These are phyloP conservation scores for Pseudolaguvia tuberculata DNA, from an alignment of 2,113 vertebrate species.

Conservation along the genomic window DNA sequence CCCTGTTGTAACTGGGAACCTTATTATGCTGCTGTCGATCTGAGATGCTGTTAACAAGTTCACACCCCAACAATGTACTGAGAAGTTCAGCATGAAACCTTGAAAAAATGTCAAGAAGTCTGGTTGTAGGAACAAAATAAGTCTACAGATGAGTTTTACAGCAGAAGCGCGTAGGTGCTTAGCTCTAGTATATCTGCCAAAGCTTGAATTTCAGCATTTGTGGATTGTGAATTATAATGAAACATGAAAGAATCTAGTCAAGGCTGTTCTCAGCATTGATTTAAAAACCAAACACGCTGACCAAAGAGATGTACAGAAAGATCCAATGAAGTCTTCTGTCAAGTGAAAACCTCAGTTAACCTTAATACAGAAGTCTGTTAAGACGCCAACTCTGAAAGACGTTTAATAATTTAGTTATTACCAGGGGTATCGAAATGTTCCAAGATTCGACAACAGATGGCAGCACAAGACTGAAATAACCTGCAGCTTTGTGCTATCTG, in stretches of 20 bases:
- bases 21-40: background rate
- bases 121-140: background rate
- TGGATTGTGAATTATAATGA: slow-evolving; percentile 1
- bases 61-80: background rate
- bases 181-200: background rate
- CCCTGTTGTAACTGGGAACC: background rate
- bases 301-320: background rate
- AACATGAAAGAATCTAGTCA: slow-evolving; percentile 7
- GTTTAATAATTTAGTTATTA: background rate
- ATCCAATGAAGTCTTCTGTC: background rate
- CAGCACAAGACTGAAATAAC: no score
- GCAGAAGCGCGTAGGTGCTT: background rate
- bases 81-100: background rate
- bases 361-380: background rate
- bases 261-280: background rate
- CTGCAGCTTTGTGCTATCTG: no score
- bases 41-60: background rate
- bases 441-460: no score
- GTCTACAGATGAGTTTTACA: slow-evolving; percentile 13
- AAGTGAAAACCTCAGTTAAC: background rate
- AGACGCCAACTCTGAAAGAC: background rate
- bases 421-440: no score
- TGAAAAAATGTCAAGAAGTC: background rate
- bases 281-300: background rate
- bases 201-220: background rate